These are phyloP conservation scores for Bubo scandiacus DNA, from an alignment of 2,113 vertebrate species.

Conservation along the genomic window DNA sequence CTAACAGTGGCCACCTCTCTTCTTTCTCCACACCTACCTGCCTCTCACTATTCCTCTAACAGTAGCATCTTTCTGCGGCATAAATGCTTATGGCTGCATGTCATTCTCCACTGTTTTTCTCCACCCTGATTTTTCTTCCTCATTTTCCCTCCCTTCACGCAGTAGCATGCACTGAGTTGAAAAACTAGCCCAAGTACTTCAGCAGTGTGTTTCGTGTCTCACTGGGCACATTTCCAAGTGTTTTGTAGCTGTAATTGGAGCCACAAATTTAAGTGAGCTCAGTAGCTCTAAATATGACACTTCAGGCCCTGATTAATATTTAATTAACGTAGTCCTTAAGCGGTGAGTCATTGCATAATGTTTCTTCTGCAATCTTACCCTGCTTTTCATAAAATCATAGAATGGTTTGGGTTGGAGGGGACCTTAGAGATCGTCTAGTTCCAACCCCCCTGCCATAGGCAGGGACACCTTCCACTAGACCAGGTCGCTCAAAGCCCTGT, in stretches of 20 bases:
- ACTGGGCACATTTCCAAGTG: neutral
- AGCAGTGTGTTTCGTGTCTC: neutral
- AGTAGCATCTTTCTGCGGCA: neutral
- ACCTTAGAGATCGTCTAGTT: too few relatives aligned
- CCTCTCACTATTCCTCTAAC: neutral
- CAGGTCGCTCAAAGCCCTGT: too few relatives aligned
- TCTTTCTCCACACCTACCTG: neutral
- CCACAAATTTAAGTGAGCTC: neutral
- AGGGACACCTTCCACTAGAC: too few relatives aligned
- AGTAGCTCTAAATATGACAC: neutral
- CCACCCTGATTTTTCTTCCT: neutral
- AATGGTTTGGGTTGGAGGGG: too few relatives aligned
- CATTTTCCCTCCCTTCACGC: neutral
- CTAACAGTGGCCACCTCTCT: neutral
- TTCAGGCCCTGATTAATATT: neutral
- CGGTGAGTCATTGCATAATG: neutral
- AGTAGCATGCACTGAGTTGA: neutral
- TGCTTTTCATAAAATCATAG: neutral
- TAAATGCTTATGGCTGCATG: neutral
- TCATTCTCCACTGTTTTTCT: neutral
- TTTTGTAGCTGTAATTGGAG: neutral
- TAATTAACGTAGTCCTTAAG: slow-evolving; percentile 4
- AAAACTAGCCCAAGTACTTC: neutral
- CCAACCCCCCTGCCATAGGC: too few relatives aligned
- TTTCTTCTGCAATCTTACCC: neutral